Conservation (phyloP, 2,888 invertebrate species). For the Caenorhabditis uteleia region DNA sequence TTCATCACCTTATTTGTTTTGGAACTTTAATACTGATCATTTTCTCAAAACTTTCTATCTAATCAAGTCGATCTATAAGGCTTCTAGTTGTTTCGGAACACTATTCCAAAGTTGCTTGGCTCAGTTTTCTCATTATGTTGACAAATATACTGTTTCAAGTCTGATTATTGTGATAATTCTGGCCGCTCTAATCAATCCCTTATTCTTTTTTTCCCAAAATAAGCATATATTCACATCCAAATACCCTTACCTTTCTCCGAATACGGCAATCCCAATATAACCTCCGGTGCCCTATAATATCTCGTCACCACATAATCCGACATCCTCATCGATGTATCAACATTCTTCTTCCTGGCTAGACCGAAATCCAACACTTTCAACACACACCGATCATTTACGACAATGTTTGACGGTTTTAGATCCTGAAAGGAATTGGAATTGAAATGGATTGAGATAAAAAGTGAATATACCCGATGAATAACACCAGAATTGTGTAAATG, state of each 20-base stretch:
- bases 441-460: constrained; percentile 3
- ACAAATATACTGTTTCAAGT: too few relatives aligned
- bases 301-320: constrained; percentile 85
- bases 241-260: constrained; percentile 86
- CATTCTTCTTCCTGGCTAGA: constrained; percentile 84
- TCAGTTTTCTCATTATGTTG: too few relatives aligned
- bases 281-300: constrained; percentile 98
- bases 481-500: constrained; percentile 95
- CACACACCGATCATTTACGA: constrained; percentile 98
- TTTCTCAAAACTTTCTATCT: too few relatives aligned
- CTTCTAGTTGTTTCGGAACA: too few relatives aligned
- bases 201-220: too few relatives aligned
- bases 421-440: constrained; percentile 76
- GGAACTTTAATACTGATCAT: too few relatives aligned
- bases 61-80: too few relatives aligned
- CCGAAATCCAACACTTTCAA: constrained; percentile 99
- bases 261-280: constrained; percentile 84
- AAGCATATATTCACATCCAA: background rate
- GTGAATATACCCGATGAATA: constrained; percentile 62
- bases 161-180: too few relatives aligned
- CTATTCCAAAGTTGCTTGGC: too few relatives aligned
- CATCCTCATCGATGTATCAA: constrained; percentile 89
- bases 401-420: constrained; percentile 98
- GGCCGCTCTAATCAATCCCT: too few relatives aligned
- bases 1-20: too few relatives aligned